Base-by-base conservation (phyloP, 2,797 vertebrate genomes). In the Tenualosa thibaudeaui region DNA sequence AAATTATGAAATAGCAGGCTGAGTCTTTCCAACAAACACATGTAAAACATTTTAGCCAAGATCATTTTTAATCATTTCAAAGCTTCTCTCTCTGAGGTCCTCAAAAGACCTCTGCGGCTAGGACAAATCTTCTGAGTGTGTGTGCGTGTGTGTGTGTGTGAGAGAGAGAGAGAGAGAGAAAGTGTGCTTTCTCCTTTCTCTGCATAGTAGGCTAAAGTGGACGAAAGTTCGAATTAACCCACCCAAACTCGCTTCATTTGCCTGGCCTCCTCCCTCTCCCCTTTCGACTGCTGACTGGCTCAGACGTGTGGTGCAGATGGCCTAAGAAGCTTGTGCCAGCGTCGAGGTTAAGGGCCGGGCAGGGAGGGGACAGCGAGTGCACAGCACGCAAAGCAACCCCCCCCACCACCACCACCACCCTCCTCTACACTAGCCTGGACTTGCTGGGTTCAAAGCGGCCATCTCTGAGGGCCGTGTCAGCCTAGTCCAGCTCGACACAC, bases 271-370 rank as follows among this genome's bases (percentile, higher is more conserved):
- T 71, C 65, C 40, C 58, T 7, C 19, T 22, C 58, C 26, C 37
- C 81, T 5, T 26, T 22, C 78, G 37, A 50, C 49, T 17, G 19
- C 71, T 46, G 71, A 75, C 62, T 65, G 68, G 68, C 68, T 75
- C 68, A 26, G 31, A 46, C 40, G 17, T 22, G 7, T 24, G 83
- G 53, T 81, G 84, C 82, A 82, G 82, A 81, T 83, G 84, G 87
- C 85, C 65, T 83, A 84, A 82, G 75, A 83, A 84, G 84, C 68
- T 49, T 83, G 60, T 85, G 85, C 51, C 85, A 86, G 81, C 37
- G 22, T 81, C 54, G 62, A 49, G 71, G 84, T 82, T 81, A 65
- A 85, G 81, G 84, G 51, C 81, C 86, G 81, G 81, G 82, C 84
- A 81, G 84, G 85, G 54, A 81, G 58, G 82, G 81, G 81, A 85